A percentile compares a stretch with the other conserved stretches of the same genome.
phyloP scores from a whole-genome alignment of 1,140 invertebrate species.

The Drosophila rhopaloa region DNA sequence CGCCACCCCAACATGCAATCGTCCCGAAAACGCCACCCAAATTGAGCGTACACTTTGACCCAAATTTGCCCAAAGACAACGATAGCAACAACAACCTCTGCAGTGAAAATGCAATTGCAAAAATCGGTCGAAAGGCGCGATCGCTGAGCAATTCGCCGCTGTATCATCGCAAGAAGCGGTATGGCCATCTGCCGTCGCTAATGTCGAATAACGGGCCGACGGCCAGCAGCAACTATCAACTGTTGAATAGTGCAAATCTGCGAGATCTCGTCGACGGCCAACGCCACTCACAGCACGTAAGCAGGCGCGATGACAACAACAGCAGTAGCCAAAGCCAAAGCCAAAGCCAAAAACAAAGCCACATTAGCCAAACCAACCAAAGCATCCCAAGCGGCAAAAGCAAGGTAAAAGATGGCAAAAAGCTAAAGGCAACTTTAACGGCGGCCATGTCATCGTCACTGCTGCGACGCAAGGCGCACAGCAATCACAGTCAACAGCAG shows the following conservation, averaged over 20 bases:
- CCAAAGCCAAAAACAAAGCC: slow-evolving; percentile 8
- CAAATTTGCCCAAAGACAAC: slow-evolving; percentile 73
- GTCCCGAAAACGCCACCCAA: slow-evolving; percentile 38
- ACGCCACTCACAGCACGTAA: slow-evolving; percentile 78
- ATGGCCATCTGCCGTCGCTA: slow-evolving; percentile 70
- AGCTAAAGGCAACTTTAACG: slow-evolving; percentile 66
- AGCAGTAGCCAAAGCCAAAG: slow-evolving; percentile 8
- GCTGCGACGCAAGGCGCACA: slow-evolving; percentile 64
- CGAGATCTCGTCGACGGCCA: slow-evolving; percentile 69
- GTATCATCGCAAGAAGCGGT: slow-evolving; percentile 73
- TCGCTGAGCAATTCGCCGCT: slow-evolving; percentile 78
- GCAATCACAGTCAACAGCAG: slow-evolving; percentile 44
- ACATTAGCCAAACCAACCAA: slow-evolving; percentile 15
- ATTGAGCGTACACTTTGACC: slow-evolving; percentile 76
- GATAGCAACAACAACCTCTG: slow-evolving; percentile 54
- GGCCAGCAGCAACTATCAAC: slow-evolving; percentile 70
- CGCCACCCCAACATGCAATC: slow-evolving; percentile 8
- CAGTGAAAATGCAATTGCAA: slow-evolving; percentile 51
- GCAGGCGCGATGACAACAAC: slow-evolving; percentile 72
- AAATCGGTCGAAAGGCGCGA: slow-evolving; percentile 66
- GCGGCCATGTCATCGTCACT: slow-evolving; percentile 71
- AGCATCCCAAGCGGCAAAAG: slow-evolving; percentile 34
- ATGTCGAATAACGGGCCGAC: slow-evolving; percentile 61
- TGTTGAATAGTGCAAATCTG: slow-evolving; percentile 69
- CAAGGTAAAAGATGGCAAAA: slow-evolving; percentile 69